Evolutionary conservation across 2,888 invertebrate species (phyloP), one percentile per base, ranked within the genome.

Genomic region (Heliconius sara): DNA sequence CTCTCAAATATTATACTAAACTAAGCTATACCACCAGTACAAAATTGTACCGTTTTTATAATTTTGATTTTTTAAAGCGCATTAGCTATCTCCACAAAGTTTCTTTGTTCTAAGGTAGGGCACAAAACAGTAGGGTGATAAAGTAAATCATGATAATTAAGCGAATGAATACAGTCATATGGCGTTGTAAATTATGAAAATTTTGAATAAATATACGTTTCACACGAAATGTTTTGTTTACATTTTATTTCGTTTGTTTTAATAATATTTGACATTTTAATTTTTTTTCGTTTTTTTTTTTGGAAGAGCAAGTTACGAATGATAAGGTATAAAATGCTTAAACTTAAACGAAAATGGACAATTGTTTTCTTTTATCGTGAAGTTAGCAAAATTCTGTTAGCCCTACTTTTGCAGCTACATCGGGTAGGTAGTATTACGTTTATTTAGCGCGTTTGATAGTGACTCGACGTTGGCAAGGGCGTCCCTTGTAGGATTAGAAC

Each of bases 131-230:
- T 57, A 34, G 81, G 71, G 79, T 81, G 82, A 82, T 81, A 84
- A 82, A 82, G 81, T 84, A 82, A 82, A 72, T 75, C 72, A 68
- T 79, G 79, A 84, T 83, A 84, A 83, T 83, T 81, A 81, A 80
- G 79, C 81, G 82, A 80, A 83, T 80, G 79, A 82, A 80, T 80
- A 78, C 57, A 76, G 78, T 68, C 72, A 78, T 66, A 72, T 68
- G 78, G 79, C 68, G 47, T 65, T 68, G 75, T 82, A 79, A 80
- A 82, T 82, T 82, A 79, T 75, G 74, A 68, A 80, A 77, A 80
- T 79, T 82, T 72, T 70, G 75, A 67, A 80, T 70, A 78, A 78
- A 79, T 79, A 80, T 39, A 34, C 71, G 74, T 80, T 79, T 77
- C 39, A 43, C 68, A 66, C 63, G 9, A 65, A 70, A 78, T 57